Conservation (phyloP, 2,888 invertebrate species). For the Meganola albula region DNA sequence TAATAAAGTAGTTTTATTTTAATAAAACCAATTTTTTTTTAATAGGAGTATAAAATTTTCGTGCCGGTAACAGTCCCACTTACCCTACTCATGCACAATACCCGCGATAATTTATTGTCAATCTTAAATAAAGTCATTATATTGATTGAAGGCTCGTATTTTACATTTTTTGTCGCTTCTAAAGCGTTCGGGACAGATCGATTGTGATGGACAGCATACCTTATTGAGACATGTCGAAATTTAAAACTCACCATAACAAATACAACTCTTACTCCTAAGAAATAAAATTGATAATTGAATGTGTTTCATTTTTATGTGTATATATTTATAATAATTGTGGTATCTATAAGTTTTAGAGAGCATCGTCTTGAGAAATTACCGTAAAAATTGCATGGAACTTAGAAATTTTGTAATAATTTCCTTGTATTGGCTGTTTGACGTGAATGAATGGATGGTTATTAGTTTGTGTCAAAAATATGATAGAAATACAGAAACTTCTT, state of each 20-base stretch:
- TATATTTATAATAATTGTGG: too few species aligned
- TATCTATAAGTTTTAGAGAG: too few species aligned
- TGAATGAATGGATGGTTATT: constrained; percentile 34
- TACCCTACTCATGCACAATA: constrained; percentile 56
- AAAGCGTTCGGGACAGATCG: constrained; percentile 61
- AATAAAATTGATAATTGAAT: constrained; percentile 3
- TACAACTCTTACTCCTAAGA: fast-evolving
- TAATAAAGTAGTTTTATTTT: too few species aligned
- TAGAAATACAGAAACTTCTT: not conserved
- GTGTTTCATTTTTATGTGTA: not conserved
- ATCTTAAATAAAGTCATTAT: constrained; percentile 77
- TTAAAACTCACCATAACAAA: constrained; percentile 3
- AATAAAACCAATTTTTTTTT: too few species aligned
- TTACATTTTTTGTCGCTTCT: constrained; percentile 37
- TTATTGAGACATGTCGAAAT: constrained; percentile 42
- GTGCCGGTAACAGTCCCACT: constrained; percentile 11
- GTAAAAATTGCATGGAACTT: constrained; percentile 55
- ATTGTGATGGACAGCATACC: constrained; percentile 59
- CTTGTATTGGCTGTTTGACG: constrained; percentile 37
- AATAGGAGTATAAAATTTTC: too few species aligned
- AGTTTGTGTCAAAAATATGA: constrained; percentile 16
- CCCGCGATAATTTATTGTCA: constrained; percentile 73
- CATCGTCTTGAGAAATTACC: constrained; percentile 53
- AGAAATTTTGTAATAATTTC: constrained; percentile 39
- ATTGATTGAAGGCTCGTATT: constrained; percentile 63